Base-by-base conservation (phyloP, 2,113 vertebrate genomes). In the Fukomys damarensis region DNA sequence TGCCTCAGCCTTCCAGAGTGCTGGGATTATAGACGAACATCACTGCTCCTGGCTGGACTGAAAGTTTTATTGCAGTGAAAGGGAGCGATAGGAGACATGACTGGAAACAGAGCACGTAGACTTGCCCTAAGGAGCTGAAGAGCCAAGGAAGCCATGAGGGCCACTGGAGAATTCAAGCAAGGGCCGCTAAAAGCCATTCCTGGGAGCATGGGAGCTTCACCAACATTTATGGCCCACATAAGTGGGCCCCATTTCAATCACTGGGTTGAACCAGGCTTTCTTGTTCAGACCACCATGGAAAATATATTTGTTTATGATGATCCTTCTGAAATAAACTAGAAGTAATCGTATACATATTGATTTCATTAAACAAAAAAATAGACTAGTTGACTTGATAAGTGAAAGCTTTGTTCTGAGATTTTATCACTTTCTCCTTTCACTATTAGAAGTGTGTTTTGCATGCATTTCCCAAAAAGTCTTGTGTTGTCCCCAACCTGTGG, bases 121-220 rank as follows among this genome's bases (percentile, higher is more conserved):
- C n/a, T 2, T 56, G 82, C 30, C 3, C 3, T 28, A 8, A 20
- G 38, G 76, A 5, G 14, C 2, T 8, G n/a, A 63, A 87, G 30
- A 80, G 41, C 11, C 6, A 63, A 54, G 3, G 28, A 30, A 43
- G n/a, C n/a, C 9, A 0, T 22, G 17, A 61, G 3, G 1, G 2
- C 32, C 43, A 5, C 22, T 43, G 10, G 8, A 72, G 43, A 35
- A 61, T 54, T 63, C 28, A 54, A 59, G 54, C 17, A 54, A 89
- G 32, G 13, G 88, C 54, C 83, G 0, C 1, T 2, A 43, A 80
- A 43, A 80, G n/a, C 70, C 24, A 4, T 8, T 3, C 9, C 26
- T 30, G 22, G 70, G 41, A 24, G 19, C 70, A 30, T 3, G 13
- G 49, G 54, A 17, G 5, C 0, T 16, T 61, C 22, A 14, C 41